phyloP scores from a whole-genome alignment of 2,113 vertebrate genomes.

The Muntiacus muntjak region DNA sequence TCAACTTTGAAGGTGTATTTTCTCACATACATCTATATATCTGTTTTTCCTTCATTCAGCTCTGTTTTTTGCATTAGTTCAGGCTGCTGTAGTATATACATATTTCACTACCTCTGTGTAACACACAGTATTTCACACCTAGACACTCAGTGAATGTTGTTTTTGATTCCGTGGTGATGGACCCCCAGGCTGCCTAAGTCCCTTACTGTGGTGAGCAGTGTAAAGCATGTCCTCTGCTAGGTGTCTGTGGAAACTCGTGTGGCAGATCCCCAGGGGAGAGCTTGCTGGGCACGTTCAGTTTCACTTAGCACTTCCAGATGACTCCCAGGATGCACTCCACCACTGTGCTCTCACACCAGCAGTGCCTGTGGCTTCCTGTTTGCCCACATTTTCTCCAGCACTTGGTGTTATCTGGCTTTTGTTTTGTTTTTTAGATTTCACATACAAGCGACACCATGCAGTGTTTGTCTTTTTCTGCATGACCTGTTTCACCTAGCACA shows the following conservation, averaged over 20 bases:
- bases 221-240: neutral
- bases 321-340: neutral
- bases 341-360: accelerated
- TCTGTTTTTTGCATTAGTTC: neutral
- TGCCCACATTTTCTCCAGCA: neutral
- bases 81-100: neutral
- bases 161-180: neutral
- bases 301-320: neutral
- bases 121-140: neutral
- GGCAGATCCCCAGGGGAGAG: neutral
- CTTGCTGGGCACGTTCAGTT: neutral
- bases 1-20: neutral
- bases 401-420: neutral
- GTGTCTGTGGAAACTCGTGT: neutral
- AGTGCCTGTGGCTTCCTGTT: neutral
- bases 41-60: neutral
- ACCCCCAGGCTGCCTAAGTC: neutral
- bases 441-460: neutral
- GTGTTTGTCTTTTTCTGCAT: neutral
- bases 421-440: neutral
- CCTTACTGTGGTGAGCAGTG: neutral
- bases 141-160: neutral
- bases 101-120: neutral
- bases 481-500: neutral
- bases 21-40: neutral